Evolutionary conservation across 2,113 vertebrate species (phyloP).

Genomic region (Eurypyga helias): DNA sequence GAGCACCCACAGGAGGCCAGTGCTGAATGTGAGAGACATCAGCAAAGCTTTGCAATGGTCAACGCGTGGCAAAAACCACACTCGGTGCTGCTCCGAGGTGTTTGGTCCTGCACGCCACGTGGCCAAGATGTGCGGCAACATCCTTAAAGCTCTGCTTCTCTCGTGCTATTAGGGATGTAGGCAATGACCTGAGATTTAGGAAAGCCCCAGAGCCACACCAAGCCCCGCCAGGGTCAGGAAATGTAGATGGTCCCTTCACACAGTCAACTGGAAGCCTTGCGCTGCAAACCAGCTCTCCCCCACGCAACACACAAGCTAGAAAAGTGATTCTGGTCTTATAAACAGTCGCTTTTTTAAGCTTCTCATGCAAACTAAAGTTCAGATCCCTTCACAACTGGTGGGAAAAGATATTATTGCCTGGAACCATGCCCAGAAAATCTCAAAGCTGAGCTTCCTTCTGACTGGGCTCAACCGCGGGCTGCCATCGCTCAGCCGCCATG

Average conservation of each 20-base stretch:
- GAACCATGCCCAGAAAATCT: not conserved
- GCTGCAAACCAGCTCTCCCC: not conserved
- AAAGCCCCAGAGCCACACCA: not conserved
- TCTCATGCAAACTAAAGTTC: slow-evolving; percentile 2
- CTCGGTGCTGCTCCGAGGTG: accelerated
- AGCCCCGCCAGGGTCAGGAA: not conserved
- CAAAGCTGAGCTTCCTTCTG: not conserved
- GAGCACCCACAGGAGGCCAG: not conserved
- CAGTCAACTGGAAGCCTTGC: not conserved
- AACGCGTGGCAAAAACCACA: not conserved
- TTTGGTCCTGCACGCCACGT: not conserved
- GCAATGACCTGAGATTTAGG: not conserved
- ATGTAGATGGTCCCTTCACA: accelerated
- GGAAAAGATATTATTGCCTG: slow-evolving; percentile 37
- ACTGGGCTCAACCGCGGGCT: not conserved
- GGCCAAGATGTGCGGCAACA: accelerated
- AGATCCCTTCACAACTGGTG: slow-evolving; percentile 21
- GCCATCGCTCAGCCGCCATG: not conserved
- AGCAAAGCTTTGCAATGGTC: not conserved
- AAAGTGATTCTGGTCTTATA: not conserved
- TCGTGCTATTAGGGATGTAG: accelerated
- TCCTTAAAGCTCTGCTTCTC: not conserved
- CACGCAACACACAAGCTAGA: not conserved
- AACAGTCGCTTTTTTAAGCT: not conserved
- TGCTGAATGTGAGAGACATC: not conserved